Percentiles rank a stretch among this genome's conserved stretches.
phyloP scores from a whole-genome alignment of 2,113 vertebrate species.

The Esox niger region DNA sequence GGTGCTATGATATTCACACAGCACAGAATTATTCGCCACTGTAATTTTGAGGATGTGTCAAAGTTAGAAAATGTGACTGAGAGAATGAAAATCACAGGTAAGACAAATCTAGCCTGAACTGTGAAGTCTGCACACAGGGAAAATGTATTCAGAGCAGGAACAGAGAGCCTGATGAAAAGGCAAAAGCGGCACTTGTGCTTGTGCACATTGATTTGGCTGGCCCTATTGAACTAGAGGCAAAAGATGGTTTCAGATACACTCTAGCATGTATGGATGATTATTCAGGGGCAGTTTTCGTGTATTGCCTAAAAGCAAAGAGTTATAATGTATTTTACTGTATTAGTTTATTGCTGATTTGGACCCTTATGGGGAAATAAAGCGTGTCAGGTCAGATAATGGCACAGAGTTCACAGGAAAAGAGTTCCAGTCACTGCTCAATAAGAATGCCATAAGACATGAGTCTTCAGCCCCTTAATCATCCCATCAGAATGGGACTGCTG shows the following conservation, averaged over 20 bases:
- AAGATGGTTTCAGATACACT: constrained; percentile 23
- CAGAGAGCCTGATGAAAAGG: constrained; percentile 13
- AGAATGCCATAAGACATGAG: constrained; percentile 22
- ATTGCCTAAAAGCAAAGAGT: constrained; percentile 19
- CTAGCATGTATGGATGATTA: constrained; percentile 31
- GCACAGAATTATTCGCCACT: constrained; percentile 28
- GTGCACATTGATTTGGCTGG: constrained; percentile 18
- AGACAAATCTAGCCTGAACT: neutral
- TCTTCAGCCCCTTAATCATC: constrained; percentile 34
- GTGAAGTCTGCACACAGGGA: too few relatives aligned
- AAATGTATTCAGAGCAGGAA: too few relatives aligned
- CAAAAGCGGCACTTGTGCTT: constrained; percentile 5
- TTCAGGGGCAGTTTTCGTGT: constrained; percentile 17
- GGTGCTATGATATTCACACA: constrained; percentile 24
- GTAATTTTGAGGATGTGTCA: constrained; percentile 28
- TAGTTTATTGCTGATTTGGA: constrained; percentile 21
- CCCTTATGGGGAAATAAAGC: constrained; percentile 10
- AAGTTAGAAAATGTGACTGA: constrained; percentile 20
- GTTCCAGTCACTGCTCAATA: constrained; percentile 13
- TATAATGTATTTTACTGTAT: constrained; percentile 21
- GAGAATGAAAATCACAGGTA: constrained; percentile 19
- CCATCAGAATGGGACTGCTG: constrained; percentile 33
- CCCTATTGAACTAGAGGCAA: neutral
- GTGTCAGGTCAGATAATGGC: constrained; percentile 14
- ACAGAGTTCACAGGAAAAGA: constrained; percentile 16